phyloP scores from a whole-genome alignment of 2,888 invertebrate species.

The Noctua janthe region DNA sequence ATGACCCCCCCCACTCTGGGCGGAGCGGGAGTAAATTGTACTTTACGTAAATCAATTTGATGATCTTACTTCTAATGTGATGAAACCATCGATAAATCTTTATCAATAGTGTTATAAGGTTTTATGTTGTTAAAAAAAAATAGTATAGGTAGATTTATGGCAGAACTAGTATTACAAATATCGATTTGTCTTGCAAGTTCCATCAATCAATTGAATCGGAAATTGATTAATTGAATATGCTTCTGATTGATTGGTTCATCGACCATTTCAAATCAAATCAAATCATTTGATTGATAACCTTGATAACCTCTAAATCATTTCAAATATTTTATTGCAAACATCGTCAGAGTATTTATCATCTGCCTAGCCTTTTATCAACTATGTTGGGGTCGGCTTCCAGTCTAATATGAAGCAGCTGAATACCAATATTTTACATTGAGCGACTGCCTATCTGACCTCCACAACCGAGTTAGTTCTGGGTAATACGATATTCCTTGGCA shows the following conservation, averaged over 20 bases:
- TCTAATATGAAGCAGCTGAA: background rate
- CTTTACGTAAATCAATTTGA: background rate
- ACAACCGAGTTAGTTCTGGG: background rate
- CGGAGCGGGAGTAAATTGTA: background rate
- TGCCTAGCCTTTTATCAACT: background rate
- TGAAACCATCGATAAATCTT: background rate
- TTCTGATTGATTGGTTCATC: slow-evolving; percentile 6
- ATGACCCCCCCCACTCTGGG: too few species aligned
- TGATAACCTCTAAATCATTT: too few species aligned
- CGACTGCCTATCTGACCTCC: background rate
- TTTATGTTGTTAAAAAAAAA: background rate
- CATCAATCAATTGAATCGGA: background rate
- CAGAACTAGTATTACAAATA: background rate
- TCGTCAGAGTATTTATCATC: background rate
- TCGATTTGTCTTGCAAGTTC: background rate
- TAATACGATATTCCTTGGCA: background rate
- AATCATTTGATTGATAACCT: too few species aligned
- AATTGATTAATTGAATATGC: slow-evolving; percentile 15
- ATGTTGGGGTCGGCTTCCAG: background rate
- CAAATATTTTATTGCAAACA: too few species aligned
- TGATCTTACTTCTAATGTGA: background rate
- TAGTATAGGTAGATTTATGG: background rate
- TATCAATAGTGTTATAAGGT: background rate
- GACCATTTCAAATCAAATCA: background rate
- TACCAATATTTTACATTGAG: background rate